A percentile compares a stretch with the other conserved stretches of the same genome.
phyloP scores from a whole-genome alignment of 2,888 invertebrate genomes.

The Axea sp. region DNA sequence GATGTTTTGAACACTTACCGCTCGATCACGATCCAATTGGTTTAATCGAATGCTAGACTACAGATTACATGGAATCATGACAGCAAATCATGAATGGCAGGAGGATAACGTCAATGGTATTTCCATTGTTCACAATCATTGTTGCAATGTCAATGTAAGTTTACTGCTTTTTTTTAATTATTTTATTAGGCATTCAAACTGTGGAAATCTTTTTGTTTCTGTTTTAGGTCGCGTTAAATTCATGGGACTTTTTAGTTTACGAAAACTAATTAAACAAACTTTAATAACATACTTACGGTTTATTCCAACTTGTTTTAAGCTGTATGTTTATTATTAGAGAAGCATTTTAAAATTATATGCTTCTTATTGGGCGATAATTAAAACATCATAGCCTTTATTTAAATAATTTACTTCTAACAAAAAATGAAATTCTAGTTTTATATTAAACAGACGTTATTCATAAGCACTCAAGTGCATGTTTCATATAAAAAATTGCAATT shows the following conservation, averaged over 20 bases:
- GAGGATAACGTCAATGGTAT: conserved; percentile 57
- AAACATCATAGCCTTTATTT: too few relatives aligned
- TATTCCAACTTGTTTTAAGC: too few relatives aligned
- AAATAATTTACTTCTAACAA: too few relatives aligned
- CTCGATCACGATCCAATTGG: conserved; percentile 60
- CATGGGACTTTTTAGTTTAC: conserved; percentile 2
- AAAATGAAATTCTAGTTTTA: too few relatives aligned
- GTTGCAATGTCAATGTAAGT: conserved; percentile 39
- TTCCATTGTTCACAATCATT: conserved; percentile 56
- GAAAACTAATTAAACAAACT: not conserved
- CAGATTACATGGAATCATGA: conserved; percentile 58
- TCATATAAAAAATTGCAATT: too few relatives aligned
- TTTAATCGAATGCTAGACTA: conserved; percentile 38
- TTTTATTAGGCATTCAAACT: conserved; percentile 34
- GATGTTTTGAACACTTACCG: conserved; percentile 53
- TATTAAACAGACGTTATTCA: too few relatives aligned
- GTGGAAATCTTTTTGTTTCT: conserved; percentile 11
- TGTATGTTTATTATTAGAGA: too few relatives aligned
- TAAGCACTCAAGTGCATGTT: too few relatives aligned
- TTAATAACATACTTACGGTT: too few relatives aligned
- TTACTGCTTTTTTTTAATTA: conserved; percentile 35
- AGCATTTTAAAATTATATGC: too few relatives aligned
- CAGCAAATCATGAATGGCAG: conserved; percentile 45
- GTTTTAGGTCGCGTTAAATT: conserved; percentile 8
- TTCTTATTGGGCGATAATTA: too few relatives aligned